Base-by-base conservation (phyloP, 2,888 invertebrate species). In the Drosophila demipolita region DNA sequence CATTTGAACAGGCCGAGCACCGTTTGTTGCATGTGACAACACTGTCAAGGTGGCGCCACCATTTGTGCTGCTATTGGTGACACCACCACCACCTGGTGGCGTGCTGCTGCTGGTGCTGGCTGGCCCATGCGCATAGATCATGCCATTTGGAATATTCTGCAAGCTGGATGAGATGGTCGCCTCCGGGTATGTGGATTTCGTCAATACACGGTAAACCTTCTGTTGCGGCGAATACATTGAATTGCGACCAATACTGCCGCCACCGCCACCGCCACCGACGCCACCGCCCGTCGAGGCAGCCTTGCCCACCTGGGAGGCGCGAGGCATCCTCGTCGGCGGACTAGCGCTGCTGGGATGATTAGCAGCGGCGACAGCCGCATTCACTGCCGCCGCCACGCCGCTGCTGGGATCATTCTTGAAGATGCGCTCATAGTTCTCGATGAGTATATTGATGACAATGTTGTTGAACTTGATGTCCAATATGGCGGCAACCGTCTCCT, bases 401-500 rank as follows among this genome's bases (percentile, higher is more conserved):
- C 87, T 83, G 66, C 91, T 92, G 32, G 93, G 93, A 71, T 91
- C 89, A 66, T 89, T 92, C 88, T 94, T 95, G 90, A 96, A 96
- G 87, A 96, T 96, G 93, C 95, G 95, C 66, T 97, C 96, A 92
- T 96, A 97, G 93, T 98, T 97, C 87, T 97, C 97, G 72, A 99
- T 97, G 78, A 99, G 95, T 91, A 99, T 97, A 94, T 99, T 99
- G 65, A 99, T 98, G 79, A 99, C 98, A 91, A 99, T 98, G 94
- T 99, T 99, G 94, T 98, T 98, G 94, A 99, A 99, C 94, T 99
- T 99, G 85, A 99, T 97, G 94, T 99, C 99, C 95, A 99, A 97
- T 91, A 99, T 99, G 91, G 99, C 98, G 68, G 99, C 99, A 71
- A 99, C 98, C 11, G 99, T 98, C 94, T 99, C 99, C 92, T 98